A percentile compares a stretch with the other conserved stretches of the same genome.
Conservation (phyloP, 2,113 vertebrate species). For the Anseranas semipalmata region DNA sequence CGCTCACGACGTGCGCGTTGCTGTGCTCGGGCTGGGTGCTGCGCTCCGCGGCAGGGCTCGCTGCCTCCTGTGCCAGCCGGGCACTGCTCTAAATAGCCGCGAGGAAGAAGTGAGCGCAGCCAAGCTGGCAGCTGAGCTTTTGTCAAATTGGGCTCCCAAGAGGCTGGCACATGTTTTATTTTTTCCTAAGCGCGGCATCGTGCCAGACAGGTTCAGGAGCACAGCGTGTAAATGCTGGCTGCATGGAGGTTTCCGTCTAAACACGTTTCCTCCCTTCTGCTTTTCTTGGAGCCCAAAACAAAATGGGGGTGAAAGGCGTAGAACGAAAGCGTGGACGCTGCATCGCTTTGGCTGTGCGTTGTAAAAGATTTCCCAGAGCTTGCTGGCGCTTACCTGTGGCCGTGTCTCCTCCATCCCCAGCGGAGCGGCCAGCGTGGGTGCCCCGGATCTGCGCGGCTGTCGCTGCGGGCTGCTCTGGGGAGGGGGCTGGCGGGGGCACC, state of each 20-base stretch:
- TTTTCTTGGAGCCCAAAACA: neutral
- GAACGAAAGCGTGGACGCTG: fast-evolving
- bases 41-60: fast-evolving
- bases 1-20: fast-evolving
- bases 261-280: neutral
- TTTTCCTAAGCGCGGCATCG: fast-evolving
- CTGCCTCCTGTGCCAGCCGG: fast-evolving
- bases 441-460: neutral
- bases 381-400: fast-evolving
- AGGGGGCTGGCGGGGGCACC: fast-evolving
- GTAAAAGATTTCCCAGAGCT: neutral
- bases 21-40: fast-evolving
- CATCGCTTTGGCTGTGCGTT: fast-evolving
- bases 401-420: neutral
- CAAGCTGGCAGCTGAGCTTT: neutral
- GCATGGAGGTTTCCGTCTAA: neutral
- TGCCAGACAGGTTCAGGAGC: neutral
- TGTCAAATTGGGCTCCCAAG: neutral
- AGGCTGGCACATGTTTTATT: conserved; percentile 1
- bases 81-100: neutral
- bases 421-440: fast-evolving
- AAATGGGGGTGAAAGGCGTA: neutral
- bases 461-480: neutral
- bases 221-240: neutral
- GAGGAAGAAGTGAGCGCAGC: neutral